These are phyloP conservation scores for Eustalomyia histrio DNA, from an alignment of 2,888 invertebrate species.

Conservation along the genomic window DNA sequence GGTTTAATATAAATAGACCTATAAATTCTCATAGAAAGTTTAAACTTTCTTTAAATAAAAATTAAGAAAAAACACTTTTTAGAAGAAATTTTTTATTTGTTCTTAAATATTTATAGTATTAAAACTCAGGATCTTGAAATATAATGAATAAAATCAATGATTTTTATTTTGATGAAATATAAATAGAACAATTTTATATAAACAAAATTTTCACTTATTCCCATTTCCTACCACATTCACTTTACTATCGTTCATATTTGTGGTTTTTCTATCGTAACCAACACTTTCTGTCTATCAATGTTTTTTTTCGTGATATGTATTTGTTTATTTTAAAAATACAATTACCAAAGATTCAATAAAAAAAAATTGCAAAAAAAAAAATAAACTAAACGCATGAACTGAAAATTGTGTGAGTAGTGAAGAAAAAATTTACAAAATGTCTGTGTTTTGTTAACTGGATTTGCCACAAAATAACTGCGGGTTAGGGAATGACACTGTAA, in stretches of 20 bases:
- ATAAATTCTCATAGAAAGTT: too few species aligned
- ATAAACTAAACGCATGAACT: slow-evolving; percentile 20
- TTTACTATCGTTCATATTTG: background rate
- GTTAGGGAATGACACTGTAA: slow-evolving; percentile 43
- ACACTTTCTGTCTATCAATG: background rate
- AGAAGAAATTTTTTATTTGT: background rate
- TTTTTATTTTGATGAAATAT: too few species aligned
- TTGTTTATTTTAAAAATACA: slow-evolving; percentile 58
- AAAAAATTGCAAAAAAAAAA: background rate
- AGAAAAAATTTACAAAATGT: slow-evolving; percentile 50
- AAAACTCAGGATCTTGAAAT: too few species aligned
- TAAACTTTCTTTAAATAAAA: too few species aligned
- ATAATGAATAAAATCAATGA: too few species aligned
- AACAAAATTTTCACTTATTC: background rate
- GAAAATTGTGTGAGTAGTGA: background rate
- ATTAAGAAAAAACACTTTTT: too few species aligned
- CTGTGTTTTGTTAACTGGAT: slow-evolving; percentile 64
- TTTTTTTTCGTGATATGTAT: slow-evolving; percentile 40
- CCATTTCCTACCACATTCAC: background rate
- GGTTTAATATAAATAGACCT: too few species aligned
- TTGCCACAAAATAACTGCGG: slow-evolving; percentile 69
- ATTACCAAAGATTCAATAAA: slow-evolving; percentile 54
- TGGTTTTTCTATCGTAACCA: background rate
- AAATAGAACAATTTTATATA: too few species aligned
- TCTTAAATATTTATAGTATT: too few species aligned